Evolutionary conservation across 2,888 invertebrate species (phyloP), one percentile per base, ranked within the genome.

Genomic region (Gisinianus flammeolus): DNA sequence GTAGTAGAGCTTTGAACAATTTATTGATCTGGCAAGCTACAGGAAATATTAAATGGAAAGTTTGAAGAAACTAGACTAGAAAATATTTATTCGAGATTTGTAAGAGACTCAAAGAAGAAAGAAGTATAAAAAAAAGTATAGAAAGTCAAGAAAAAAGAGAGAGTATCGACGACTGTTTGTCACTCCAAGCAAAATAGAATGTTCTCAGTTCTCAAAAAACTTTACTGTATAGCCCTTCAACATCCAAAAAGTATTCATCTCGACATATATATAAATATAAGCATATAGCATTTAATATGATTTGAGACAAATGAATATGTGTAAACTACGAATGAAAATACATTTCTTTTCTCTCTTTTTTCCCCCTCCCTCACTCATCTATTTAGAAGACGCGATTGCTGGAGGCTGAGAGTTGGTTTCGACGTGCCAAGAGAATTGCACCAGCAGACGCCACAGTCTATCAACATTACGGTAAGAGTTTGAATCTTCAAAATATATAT

Each of bases 401-500:
- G 76, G 95, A 95, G 87, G 96, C 96, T 0, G 96, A 96, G 88
- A 90, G 92, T 86, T 95, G 94, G 94, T 96, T 95, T 87, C 91
- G 92, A 86, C 93, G 93, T 87, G 96, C 96, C 31, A 90, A 94
- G 84, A 90, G 91, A 83, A 88, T 96, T 85, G 95, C 95, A 79
- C 94, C 95, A 28, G 90, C 91, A 82, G 95, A 96, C 87, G 91
- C 94, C 22, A 91, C 92, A 85, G 93, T 95, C 70, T 92, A 94
- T 87, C 94, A 95, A 88, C 95, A 96, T 88, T 96, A 95, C 87
- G 96, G 96, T 93, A 88, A 90, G 44, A 44, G 2, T 44, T 44
- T 44, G 44, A 19, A 44, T 44, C 19, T 44, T 19, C 44, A 44
- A 44, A 44, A 44, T 12, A 44, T 44, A n/a, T n/a, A n/a, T n/a